Evolutionary conservation across 2,888 invertebrate species (phyloP), one percentile per base, ranked within the genome.

Genomic region (Cataglyphis rosenhaueri): DNA sequence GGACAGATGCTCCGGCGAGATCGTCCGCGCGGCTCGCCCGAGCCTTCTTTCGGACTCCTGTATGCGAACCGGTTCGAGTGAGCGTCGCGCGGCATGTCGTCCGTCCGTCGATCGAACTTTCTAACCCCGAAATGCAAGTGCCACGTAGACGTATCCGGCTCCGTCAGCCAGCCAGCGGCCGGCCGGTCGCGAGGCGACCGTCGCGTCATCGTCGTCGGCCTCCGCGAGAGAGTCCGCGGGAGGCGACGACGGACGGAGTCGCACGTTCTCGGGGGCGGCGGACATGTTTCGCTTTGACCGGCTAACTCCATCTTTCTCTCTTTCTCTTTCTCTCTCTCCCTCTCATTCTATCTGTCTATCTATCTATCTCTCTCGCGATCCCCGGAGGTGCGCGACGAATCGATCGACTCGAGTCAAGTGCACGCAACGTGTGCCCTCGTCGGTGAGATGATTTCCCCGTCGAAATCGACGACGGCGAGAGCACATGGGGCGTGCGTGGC

Each of bases 101-200:
- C 48, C 48, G 18, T 48, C 48, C 74, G 65, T 61, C 68, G 52
- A 3, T n/a, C 29, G 41, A 8, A 52, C 66, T 83, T 84, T 85
- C 84, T 84, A 82, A 78, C 81, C 70, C 82, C 78, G 82, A 84
- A 85, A 79, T 75, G 48, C 62, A 41, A 15, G 57, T 87, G 87
- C 87, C 87, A 83, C 84, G 88, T 88, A 84, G 75, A 64, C 73
- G 62, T n/a, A 18, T 10, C 61, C 55, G 64, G 38, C 12, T 29
- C 10, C 10, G 62, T 21, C 59, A 41, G 35, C 29, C 68, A 38
- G 64, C 18, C 61, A 32, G 44, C 15, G 48, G 15, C 15, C 15
- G 32, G 9, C 32, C 25, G 21, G 44, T 18, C 18, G 44, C 44
- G 41, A 41, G 12, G 41, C 41, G 48, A 52, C 8, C 48, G 2